Conservation (phyloP, 2,113 vertebrate genomes). For the Phylloscopus trochiloides region DNA sequence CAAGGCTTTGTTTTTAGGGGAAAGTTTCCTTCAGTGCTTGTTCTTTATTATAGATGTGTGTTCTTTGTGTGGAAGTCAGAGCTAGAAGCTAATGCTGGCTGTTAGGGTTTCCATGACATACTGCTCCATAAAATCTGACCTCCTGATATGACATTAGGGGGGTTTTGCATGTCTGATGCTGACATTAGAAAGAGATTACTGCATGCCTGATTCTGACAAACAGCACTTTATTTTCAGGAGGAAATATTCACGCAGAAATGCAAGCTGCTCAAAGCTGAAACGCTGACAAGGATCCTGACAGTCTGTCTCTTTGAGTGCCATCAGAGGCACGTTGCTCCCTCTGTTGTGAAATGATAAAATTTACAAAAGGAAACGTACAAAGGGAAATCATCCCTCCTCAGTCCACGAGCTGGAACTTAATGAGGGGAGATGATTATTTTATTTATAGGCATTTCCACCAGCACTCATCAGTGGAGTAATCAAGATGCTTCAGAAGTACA, state of each 20-base stretch:
- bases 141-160: not conserved
- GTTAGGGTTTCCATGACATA: not conserved
- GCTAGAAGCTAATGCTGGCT: not conserved
- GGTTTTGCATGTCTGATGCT: conserved; percentile 30
- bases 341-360: conserved; percentile 48
- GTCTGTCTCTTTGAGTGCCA: conserved; percentile 44
- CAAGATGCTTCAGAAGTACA: conserved; percentile 41
- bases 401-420: conserved; percentile 18
- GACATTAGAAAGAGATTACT: not conserved
- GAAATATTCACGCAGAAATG: not conserved
- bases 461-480: conserved; percentile 50
- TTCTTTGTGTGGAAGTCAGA: not conserved
- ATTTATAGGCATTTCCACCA: conserved; percentile 35
- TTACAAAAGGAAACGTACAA: conserved; percentile 44
- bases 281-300: conserved; percentile 53
- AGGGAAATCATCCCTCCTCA: conserved; percentile 45
- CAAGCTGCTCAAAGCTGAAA: conserved; percentile 49
- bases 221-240: conserved; percentile 16
- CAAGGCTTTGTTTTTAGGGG: not conserved
- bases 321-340: not conserved
- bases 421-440: conserved; percentile 59
- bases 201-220: conserved; percentile 11
- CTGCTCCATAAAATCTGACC: conserved; percentile 25
- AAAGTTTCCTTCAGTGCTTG: not conserved
- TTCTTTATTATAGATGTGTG: not conserved